phyloP scores from a whole-genome alignment of 2,888 invertebrate genomes.

The Rapana venosa region DNA sequence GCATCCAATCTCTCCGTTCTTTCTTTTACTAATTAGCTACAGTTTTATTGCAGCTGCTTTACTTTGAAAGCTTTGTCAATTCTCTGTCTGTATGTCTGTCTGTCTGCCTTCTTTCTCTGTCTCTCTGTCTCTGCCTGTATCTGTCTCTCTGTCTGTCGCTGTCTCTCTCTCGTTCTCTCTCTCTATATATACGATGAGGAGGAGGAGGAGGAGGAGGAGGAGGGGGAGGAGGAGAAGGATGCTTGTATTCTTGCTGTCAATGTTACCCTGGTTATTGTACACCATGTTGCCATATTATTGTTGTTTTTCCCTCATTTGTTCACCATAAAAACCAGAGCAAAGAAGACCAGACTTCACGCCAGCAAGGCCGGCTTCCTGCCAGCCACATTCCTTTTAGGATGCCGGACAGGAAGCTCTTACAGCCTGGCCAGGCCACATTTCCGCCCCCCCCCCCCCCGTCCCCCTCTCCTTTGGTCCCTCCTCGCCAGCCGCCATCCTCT shows the following conservation, averaged over 20 bases:
- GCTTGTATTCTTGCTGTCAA: neutral
- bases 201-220: neutral
- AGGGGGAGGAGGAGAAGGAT: neutral
- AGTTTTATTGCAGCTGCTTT: no score
- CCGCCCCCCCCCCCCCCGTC: neutral
- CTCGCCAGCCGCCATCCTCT: neutral
- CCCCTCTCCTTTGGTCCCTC: neutral
- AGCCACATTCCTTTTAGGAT: no score
- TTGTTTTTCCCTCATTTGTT: no score
- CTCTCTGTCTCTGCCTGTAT: neutral
- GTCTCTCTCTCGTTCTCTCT: neutral
- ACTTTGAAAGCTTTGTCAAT: no score
- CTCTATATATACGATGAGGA: neutral
- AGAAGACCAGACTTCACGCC: no score
- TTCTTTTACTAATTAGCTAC: no score
- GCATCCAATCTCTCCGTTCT: no score
- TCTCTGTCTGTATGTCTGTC: no score
- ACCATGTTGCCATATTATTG: no score
- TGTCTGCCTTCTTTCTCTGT: neutral
- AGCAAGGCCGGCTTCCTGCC: no score
- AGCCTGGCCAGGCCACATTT: neutral
- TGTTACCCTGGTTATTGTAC: constrained; percentile 21
- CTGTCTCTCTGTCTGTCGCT: constrained; percentile 16
- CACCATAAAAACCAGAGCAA: no score
- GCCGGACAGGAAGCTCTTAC: no score